phyloP scores from a whole-genome alignment of 1,140 invertebrate genomes.

The Elysia chlorotica region DNA sequence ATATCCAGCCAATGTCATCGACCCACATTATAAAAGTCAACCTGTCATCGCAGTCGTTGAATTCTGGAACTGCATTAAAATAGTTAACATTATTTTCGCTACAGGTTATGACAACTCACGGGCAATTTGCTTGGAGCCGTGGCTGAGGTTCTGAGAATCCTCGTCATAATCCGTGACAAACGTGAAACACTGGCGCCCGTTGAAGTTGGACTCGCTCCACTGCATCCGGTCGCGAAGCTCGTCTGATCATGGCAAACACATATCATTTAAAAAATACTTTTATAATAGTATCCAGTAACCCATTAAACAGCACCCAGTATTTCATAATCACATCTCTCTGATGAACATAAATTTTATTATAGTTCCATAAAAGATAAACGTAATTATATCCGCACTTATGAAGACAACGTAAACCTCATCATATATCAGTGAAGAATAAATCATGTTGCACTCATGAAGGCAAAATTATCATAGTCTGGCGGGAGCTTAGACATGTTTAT shows the following conservation, averaged over 20 bases:
- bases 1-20: not conserved
- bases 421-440: no score
- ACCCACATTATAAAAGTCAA: not conserved
- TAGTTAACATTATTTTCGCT: not conserved
- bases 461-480: no score
- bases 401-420: no score
- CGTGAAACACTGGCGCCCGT: conserved; percentile 27
- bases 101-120: conserved; percentile 23
- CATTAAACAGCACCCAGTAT: not conserved
- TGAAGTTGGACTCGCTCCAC: conserved; percentile 6
- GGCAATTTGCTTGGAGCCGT: conserved; percentile 33
- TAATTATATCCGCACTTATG: not conserved
- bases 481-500: not conserved
- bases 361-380: not conserved
- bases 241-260: not conserved
- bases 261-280: no score
- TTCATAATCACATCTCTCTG: not conserved
- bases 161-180: conserved; percentile 44
- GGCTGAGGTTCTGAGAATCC: conserved; percentile 23
- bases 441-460: no score
- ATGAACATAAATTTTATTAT: not conserved
- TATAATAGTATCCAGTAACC: not conserved
- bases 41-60: not conserved
- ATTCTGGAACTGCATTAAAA: not conserved
- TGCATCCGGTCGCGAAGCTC: not conserved